These are phyloP conservation scores for Cataglyphis cursor DNA, from an alignment of 2,888 invertebrate species.

Conservation along the genomic window DNA sequence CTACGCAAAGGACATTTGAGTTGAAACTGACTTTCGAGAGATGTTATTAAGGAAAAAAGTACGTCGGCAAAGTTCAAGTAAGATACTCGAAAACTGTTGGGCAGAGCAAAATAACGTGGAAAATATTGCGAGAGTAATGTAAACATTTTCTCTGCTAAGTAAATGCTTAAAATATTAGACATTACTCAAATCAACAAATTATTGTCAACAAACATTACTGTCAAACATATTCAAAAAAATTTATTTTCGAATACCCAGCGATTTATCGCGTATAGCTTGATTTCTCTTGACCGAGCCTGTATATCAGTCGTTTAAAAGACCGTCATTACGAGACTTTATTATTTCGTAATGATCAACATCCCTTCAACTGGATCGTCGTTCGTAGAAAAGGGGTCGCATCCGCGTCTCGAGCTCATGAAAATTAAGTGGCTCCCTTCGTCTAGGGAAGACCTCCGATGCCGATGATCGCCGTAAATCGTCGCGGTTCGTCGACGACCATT, in stretches of 20 bases:
- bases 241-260: background rate
- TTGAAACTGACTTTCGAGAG: background rate
- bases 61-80: background rate
- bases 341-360: conserved; percentile 70
- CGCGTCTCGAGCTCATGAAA: conserved; percentile 68
- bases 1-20: conserved; percentile 19
- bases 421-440: conserved; percentile 72
- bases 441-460: conserved; percentile 46
- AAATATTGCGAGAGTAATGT: background rate
- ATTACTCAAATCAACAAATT: background rate
- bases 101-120: background rate
- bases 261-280: background rate
- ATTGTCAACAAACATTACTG: no score
- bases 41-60: conserved; percentile 3
- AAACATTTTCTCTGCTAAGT: background rate
- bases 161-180: background rate
- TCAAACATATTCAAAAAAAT: background rate
- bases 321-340: conserved; percentile 73
- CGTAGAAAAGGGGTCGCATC: conserved; percentile 72
- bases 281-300: background rate
- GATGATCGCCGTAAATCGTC: conserved; percentile 62
- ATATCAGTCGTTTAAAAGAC: conserved; percentile 56
- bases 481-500: conserved; percentile 66
- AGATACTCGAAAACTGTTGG: background rate
- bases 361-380: conserved; percentile 62